These are phyloP conservation scores for Erpetoichthys calabaricus DNA, from an alignment of 2,797 vertebrate species.

Conservation along the genomic window DNA sequence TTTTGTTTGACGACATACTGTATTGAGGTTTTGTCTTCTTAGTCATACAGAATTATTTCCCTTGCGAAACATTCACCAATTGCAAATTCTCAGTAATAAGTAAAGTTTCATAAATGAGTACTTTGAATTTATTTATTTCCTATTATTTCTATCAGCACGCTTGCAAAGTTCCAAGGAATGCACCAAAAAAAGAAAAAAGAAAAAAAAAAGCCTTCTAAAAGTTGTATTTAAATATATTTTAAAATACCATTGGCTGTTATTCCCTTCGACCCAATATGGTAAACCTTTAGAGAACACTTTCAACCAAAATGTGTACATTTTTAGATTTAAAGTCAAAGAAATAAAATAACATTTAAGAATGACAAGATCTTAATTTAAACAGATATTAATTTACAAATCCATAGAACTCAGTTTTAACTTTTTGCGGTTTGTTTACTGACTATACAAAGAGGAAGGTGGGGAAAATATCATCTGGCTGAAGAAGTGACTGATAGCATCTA, in stretches of 20 bases:
- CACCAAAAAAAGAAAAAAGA: slow-evolving; percentile 32
- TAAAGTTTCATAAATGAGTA: slow-evolving; percentile 35
- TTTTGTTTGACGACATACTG: slow-evolving; percentile 34
- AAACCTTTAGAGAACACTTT: slow-evolving; percentile 14
- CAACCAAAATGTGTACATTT: slow-evolving; percentile 3
- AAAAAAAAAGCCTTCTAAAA: slow-evolving; percentile 36
- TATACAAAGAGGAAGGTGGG: no score
- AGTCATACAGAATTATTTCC: slow-evolving; percentile 37
- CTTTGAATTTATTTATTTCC: slow-evolving; percentile 28
- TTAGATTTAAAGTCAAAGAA: slow-evolving; percentile 1
- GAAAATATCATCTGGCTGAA: no score
- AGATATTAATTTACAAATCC: slow-evolving; percentile 5
- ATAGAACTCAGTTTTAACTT: no score
- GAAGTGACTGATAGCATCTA: no score
- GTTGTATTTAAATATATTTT: slow-evolving; percentile 42
- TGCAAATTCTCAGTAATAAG: slow-evolving; percentile 33
- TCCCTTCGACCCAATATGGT: slow-evolving; percentile 41
- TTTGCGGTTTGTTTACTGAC: no score
- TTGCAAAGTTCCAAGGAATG: not conserved
- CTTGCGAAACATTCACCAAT: slow-evolving; percentile 32
- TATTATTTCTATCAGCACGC: slow-evolving; percentile 31
- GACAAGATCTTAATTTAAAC: slow-evolving; percentile 43
- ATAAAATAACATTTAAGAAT: slow-evolving; percentile 41
- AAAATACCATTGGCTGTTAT: slow-evolving; percentile 21
- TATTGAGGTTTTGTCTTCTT: slow-evolving; percentile 42